Conservation (phyloP, 2,113 vertebrate species). For the Callopanchax toddi region DNA sequence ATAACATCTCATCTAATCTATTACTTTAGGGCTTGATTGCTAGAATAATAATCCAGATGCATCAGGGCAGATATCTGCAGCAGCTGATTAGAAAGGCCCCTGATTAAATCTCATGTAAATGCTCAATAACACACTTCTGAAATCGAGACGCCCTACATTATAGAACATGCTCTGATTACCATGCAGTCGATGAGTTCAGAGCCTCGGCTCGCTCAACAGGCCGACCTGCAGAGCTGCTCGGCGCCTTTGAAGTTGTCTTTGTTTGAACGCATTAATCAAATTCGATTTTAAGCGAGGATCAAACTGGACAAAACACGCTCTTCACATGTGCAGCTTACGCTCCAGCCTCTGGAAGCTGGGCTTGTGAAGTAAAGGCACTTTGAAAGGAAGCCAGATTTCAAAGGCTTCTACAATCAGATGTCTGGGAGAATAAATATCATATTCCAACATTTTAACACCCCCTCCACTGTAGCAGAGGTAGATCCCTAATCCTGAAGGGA, state of each 20-base stretch:
- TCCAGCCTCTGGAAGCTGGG: conserved; percentile 8
- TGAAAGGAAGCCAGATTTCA: conserved; percentile 44
- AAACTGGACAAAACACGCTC: conserved; percentile 37
- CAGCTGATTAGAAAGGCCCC: too few relatives aligned
- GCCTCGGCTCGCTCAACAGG: conserved; percentile 24
- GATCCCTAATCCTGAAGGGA: not conserved
- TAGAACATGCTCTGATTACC: conserved; percentile 48
- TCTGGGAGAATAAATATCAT: conserved; percentile 29
- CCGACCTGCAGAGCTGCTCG: conserved; percentile 37
- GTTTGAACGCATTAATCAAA: conserved; percentile 49
- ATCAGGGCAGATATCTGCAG: too few relatives aligned
- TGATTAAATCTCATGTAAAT: too few relatives aligned
- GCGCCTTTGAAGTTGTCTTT: conserved; percentile 56
- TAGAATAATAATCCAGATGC: too few relatives aligned
- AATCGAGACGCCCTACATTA: conserved; percentile 39
- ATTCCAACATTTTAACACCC: conserved; percentile 20
- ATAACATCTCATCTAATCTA: too few relatives aligned
- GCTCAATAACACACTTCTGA: too few relatives aligned
- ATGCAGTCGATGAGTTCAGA: conserved; percentile 19
- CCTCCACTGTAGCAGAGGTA: not conserved
- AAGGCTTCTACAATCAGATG: conserved; percentile 40
- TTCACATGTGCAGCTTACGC: conserved; percentile 13
- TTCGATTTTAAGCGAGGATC: conserved; percentile 44
- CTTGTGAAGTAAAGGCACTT: conserved; percentile 12
- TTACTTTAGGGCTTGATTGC: too few relatives aligned